These are phyloP conservation scores for Ictalurus punctatus DNA, from an alignment of 2,113 vertebrate genomes.

Conservation along the genomic window DNA sequence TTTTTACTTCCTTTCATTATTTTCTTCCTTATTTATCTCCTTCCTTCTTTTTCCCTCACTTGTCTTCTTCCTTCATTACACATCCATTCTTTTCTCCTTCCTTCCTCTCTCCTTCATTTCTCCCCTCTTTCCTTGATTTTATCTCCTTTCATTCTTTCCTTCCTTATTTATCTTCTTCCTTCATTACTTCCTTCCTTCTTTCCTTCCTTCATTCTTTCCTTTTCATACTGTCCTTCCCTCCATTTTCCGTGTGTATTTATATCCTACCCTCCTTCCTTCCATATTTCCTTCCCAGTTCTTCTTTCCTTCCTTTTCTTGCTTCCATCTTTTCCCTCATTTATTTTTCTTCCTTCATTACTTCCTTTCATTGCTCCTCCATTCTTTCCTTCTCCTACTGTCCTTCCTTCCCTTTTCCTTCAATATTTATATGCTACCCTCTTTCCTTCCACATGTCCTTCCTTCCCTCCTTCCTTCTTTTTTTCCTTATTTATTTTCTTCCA, in stretches of 20 bases:
- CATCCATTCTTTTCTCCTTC: not conserved
- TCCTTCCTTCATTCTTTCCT: not conserved
- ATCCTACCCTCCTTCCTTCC: not conserved
- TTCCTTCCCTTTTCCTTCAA: not conserved
- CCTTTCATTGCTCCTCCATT: not conserved
- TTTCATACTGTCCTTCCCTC: not conserved
- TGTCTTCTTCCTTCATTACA: too few species aligned
- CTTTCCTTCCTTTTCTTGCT: not conserved
- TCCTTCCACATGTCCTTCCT: not conserved
- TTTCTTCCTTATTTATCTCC: too few species aligned
- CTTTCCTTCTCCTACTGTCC: not conserved
- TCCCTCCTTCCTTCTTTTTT: not conserved
- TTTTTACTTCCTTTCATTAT: too few species aligned
- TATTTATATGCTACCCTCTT: not conserved
- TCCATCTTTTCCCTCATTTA: not conserved
- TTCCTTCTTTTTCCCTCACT: too few species aligned
- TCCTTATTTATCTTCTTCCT: not conserved
- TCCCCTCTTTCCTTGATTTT: not conserved
- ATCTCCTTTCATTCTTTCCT: not conserved
- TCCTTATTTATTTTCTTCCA: too few species aligned
- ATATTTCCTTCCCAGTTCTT: not conserved
- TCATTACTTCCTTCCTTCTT: not conserved
- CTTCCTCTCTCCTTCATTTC: not conserved
- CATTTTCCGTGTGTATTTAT: not conserved
- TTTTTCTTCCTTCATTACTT: not conserved